Conservation (phyloP, 1,140 invertebrate genomes). For the Formica selysi region DNA sequence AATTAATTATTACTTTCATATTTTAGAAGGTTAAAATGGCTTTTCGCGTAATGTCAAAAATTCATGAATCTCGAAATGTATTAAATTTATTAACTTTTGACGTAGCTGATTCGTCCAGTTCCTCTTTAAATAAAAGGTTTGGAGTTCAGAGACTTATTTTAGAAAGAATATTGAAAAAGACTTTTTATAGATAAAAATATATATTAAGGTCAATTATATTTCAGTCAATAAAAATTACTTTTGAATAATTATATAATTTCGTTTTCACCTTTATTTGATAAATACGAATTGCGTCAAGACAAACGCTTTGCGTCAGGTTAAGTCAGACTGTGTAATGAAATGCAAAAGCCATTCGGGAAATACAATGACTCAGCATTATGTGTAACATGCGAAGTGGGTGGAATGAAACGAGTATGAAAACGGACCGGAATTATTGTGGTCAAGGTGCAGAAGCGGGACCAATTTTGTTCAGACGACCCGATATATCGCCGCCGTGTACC, state of each 20-base stretch:
- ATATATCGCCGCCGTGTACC: conserved; percentile 1
- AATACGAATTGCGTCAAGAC: background rate
- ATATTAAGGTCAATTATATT: background rate
- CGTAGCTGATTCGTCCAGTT: too few relatives aligned
- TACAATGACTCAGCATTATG: background rate
- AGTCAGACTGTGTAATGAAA: background rate
- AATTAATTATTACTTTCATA: too few relatives aligned
- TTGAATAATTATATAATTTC: background rate
- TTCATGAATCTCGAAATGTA: too few relatives aligned
- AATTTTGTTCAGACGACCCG: conserved; percentile 32
- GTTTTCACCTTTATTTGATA: background rate
- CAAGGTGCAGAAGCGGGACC: background rate
- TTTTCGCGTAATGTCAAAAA: too few relatives aligned
- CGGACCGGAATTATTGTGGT: background rate
- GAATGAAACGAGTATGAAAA: conserved; percentile 45
- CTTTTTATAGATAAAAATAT: background rate
- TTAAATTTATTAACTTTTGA: too few relatives aligned
- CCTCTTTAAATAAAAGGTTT: background rate
- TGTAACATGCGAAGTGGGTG: background rate
- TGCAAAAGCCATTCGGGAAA: background rate
- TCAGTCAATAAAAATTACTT: conserved; percentile 2
- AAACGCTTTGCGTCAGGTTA: background rate
- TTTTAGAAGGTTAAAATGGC: too few relatives aligned
- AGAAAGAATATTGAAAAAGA: background rate
- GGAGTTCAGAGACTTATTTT: background rate